These are phyloP conservation scores for Chorisops tibialis DNA, from an alignment of 2,888 invertebrate genomes.

Conservation along the genomic window DNA sequence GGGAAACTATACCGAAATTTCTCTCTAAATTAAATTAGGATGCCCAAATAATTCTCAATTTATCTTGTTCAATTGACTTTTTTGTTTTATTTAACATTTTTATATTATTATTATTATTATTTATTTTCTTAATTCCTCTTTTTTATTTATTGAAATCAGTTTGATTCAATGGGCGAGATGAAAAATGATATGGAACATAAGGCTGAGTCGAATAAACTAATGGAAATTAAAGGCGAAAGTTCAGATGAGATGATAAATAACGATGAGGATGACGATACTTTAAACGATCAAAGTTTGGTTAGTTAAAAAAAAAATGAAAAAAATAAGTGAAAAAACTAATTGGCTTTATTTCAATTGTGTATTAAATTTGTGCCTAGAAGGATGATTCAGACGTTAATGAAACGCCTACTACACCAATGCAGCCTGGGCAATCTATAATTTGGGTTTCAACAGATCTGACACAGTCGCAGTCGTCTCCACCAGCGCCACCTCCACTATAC, in stretches of 20 bases:
- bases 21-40: no score
- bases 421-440: constrained; percentile 1
- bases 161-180: constrained; percentile 32
- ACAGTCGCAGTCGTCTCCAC: background rate
- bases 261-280: background rate
- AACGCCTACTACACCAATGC: constrained; percentile 2
- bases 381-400: background rate
- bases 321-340: background rate
- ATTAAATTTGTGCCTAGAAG: background rate
- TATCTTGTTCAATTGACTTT: no score
- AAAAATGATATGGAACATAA: constrained; percentile 15
- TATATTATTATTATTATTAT: constrained; percentile 22
- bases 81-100: constrained; percentile 9
- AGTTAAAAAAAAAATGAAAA: background rate
- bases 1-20: no score
- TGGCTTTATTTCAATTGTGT: background rate
- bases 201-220: background rate
- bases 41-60: no score
- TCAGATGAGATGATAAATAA: background rate
- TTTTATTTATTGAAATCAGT: constrained; percentile 26
- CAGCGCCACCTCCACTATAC: constrained; percentile 40
- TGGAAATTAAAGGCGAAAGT: background rate
- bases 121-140: constrained; percentile 15
- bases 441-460: constrained; percentile 10
- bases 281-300: constrained; percentile 11